Base-by-base conservation (phyloP, 2,113 vertebrate species). In the Erpornis zantholeuca region DNA sequence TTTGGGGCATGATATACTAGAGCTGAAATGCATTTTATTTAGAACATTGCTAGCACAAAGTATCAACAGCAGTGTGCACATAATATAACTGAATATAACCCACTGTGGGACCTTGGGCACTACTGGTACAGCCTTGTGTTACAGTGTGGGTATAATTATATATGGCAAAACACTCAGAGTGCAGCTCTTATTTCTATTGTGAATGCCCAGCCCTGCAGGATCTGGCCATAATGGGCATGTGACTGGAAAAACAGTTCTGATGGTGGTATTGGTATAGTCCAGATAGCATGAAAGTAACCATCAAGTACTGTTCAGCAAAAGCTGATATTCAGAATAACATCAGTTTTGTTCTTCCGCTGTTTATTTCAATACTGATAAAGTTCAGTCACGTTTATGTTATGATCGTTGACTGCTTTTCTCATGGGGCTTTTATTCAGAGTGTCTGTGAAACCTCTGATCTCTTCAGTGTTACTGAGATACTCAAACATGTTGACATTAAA, bases 141-240 rank as follows among this genome's bases (percentile, higher is more conserved):
- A 10, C 12, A 22, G 28, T 6, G 19, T 57, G 29, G 15, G 8
- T 49, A 1, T 40, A 35, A 29, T 11, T 14, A 17, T 1, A 4
- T 7, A 5, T 17, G 33, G 33, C 35, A 71, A 13, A 80, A n/a
- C 19, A 7, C 13, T 57, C 12, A 1, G 0, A 0, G 7, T 42
- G 40, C 28, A 40, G 63, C 53, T 88, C 12, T 71, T 12, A 13
- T 6, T 71, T 27, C 2, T 12, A 2, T 6, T 42, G 33, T 21
- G 54, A 31, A 22, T 44, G 44, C 8, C n/a, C 24, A 20, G 23
- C 72, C 22, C 5, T 47, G 63, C 23, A 81, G 12, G 52, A 45
- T 40, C 44, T 90, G 31, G 18, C 29, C 9, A 1, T 42, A 42
- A 12, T 15, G 31, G 19, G 24, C 31, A n/a, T 10, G 22, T 86